phyloP scores from a whole-genome alignment of 2,113 vertebrate genomes.

The Toxostoma redivivum region DNA sequence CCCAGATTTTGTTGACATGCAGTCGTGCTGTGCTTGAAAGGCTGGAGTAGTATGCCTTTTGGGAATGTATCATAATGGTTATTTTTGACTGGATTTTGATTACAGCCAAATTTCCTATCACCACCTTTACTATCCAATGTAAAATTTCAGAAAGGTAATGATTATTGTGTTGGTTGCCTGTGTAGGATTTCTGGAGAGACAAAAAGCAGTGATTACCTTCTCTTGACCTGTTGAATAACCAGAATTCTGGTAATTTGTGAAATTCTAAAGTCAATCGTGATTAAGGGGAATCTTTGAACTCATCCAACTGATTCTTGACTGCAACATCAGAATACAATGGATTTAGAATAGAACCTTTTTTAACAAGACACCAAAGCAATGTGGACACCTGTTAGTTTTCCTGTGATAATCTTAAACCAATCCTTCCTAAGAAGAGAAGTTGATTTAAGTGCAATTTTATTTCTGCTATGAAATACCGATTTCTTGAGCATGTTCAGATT shows the following conservation, averaged over 20 bases:
- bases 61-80: neutral
- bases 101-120: neutral
- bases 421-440: neutral
- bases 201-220: neutral
- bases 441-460: neutral
- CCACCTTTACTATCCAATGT: neutral
- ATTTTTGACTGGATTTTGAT: neutral
- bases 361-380: neutral
- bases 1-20: neutral
- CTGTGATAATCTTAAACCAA: neutral
- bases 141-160: neutral
- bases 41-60: neutral
- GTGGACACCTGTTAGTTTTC: neutral
- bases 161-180: neutral
- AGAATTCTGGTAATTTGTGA: neutral
- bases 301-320: neutral
- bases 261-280: accelerated
- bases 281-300: neutral
- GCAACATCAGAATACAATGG: neutral
- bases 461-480: neutral
- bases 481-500: neutral
- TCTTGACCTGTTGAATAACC: neutral
- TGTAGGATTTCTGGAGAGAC: neutral
- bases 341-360: neutral
- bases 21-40: neutral